Base-by-base conservation (phyloP, 2,113 vertebrate genomes). In the Hystrix cristata region DNA sequence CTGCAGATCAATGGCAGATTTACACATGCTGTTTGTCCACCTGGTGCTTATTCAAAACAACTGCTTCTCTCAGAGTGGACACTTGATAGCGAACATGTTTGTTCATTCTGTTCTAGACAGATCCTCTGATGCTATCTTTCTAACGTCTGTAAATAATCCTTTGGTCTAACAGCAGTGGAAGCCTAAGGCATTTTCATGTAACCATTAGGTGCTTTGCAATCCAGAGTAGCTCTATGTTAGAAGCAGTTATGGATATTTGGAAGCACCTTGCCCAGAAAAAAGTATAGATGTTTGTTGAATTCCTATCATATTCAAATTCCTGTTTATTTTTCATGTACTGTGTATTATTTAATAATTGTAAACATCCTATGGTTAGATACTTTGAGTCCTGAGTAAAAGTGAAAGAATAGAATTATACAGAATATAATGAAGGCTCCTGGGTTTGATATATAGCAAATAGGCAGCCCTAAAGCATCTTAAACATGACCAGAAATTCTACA, bases 131-230 rank as follows among this genome's bases (percentile, higher is more conserved):
- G 76, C 27, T 90, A 84, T 84, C 76, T 92, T 90, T 90, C 94
- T 96, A 94, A 71, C 59, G 62, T 81, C 88, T 51, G 74, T 87
- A 94, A 96, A 92, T 95, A 97, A 95, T 90, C 92, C 21, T 96
- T 80, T 96, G 59, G 38, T 92, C 31, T 90, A 91, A 69, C 21
- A 62, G 48, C 76, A 90, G 67, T 18, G 55, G 38, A 83, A 87
- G 34, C 38, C 27, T 25, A 43, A 83, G n/a, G 23, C 31, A 84
- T 95, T 96, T 92, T 78, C 34, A 25, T 31, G 48, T 65, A 88
- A 67, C 55, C 38, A 31, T 90, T 81, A 91, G 38, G 21, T 90
- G 31, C 46, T 95, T 95, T 92, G 57, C 7, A 87, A 57, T 79
- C 53, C 48, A 83, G 87, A 91, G 3, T 1, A 10, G 34, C 60